Evolutionary conservation across 2,888 invertebrate species (phyloP).

Genomic region (Phrixothrix hirtus): DNA sequence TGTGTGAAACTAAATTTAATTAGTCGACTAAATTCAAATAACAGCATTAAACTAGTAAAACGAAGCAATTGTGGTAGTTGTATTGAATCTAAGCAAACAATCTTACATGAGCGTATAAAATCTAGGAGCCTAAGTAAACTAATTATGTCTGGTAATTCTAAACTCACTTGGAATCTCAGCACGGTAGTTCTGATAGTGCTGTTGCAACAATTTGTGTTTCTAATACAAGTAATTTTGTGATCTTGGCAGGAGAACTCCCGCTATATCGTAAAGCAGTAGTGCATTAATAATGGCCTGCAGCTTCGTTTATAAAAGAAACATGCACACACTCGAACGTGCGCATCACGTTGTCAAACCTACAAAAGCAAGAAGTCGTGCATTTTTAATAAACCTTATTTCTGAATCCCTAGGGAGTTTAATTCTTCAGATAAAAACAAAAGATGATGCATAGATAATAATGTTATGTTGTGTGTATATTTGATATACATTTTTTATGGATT

Average conservation of each 20-base stretch:
- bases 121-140: conserved; percentile 27
- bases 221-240: conserved; percentile 28
- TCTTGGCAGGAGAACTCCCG: conserved; percentile 7
- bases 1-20: too few species aligned
- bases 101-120: conserved; percentile 18
- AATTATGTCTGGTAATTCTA: conserved; percentile 27
- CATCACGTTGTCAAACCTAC: conserved; percentile 14
- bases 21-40: too few species aligned
- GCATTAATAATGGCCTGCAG: conserved; percentile 18
- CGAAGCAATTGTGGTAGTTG: conserved; percentile 11
- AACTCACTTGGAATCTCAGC: conserved; percentile 30
- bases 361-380: conserved; percentile 10
- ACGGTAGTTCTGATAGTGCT: conserved; percentile 27
- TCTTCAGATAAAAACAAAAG: neutral
- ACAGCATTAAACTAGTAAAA: neutral
- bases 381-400: conserved; percentile 15
- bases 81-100: conserved; percentile 17
- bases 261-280: neutral
- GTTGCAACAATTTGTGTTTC: conserved; percentile 23
- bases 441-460: too few species aligned
- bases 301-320: conserved; percentile 20
- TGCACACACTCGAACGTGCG: conserved; percentile 18
- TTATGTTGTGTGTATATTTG: too few species aligned
- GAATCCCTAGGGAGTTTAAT: conserved; percentile 1
- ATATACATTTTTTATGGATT: too few species aligned